These are phyloP conservation scores for Goniozus legneri DNA, from an alignment of 1,140 invertebrate species.

Conservation along the genomic window DNA sequence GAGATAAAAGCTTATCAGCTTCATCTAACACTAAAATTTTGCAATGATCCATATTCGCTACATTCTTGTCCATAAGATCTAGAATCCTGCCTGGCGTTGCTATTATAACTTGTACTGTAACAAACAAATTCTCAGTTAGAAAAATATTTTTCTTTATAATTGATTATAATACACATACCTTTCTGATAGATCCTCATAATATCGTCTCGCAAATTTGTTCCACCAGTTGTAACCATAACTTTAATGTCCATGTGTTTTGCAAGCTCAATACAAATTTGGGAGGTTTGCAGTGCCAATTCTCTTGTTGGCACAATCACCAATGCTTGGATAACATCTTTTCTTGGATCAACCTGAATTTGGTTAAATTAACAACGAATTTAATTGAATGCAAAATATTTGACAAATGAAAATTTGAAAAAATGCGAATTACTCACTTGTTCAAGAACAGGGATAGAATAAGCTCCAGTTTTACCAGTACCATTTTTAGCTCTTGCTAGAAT, in stretches of 20 bases:
- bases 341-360: constrained; percentile 73
- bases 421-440: constrained; percentile 61
- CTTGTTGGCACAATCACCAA: constrained; percentile 98
- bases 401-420: too few relatives aligned
- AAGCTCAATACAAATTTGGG: constrained; percentile 98
- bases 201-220: constrained; percentile 97
- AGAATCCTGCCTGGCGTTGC: constrained; percentile 98
- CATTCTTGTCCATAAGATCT: constrained; percentile 99
- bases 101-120: constrained; percentile 95
- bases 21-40: constrained; percentile 97
- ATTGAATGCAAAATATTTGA: too few relatives aligned
- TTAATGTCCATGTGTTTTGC: constrained; percentile 93
- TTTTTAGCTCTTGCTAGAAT: constrained; percentile 98
- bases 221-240: constrained; percentile 99
- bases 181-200: constrained; percentile 99
- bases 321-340: constrained; percentile 90
- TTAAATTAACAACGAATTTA: background rate
- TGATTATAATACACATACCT: constrained; percentile 55
- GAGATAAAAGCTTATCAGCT: constrained; percentile 97
- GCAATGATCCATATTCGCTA: constrained; percentile 94
- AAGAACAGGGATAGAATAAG: constrained; percentile 97
- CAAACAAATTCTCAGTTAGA: constrained; percentile 11
- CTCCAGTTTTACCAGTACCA: constrained; percentile 99
- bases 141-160: background rate
- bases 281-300: constrained; percentile 98